A percentile compares a stretch with the other conserved stretches of the same genome.
Evolutionary conservation across 2,113 vertebrate species (phyloP).

Genomic region (Gallinago paraguaiae): DNA sequence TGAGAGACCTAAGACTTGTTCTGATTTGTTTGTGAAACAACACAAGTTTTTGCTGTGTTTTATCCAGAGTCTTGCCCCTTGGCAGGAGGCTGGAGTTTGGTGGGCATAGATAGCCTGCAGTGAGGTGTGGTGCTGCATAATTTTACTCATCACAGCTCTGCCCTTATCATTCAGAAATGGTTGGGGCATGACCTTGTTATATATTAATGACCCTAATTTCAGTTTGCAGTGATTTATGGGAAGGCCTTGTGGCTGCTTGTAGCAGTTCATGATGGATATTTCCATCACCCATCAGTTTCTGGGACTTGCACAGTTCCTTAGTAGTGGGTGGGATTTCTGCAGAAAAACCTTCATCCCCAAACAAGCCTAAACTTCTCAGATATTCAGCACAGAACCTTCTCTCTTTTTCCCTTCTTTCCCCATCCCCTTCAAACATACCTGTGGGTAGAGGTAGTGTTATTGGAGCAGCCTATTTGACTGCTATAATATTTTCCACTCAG

Average conservation of each 20-base stretch:
- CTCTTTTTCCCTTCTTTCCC: slow-evolving; percentile 46
- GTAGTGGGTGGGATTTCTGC: background rate
- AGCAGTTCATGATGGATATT: background rate
- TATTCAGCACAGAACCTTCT: slow-evolving; percentile 54
- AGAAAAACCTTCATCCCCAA: slow-evolving; percentile 7
- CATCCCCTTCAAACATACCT: slow-evolving; percentile 65
- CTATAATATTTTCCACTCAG: slow-evolving; percentile 71
- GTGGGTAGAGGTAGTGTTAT: slow-evolving; percentile 71
- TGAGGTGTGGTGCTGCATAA: background rate
- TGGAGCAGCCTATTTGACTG: slow-evolving; percentile 67
- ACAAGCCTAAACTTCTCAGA: slow-evolving; percentile 13
- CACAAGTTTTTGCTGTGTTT: background rate
- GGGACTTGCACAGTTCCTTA: background rate
- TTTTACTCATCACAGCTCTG: background rate
- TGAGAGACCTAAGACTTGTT: background rate
- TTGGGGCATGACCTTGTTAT: background rate
- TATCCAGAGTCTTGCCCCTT: background rate
- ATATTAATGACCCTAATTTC: background rate
- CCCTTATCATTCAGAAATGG: background rate
- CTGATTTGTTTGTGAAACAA: background rate
- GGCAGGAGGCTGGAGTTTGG: background rate
- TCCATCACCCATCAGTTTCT: background rate
- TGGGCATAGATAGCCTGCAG: background rate
- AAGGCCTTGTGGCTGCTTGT: background rate
- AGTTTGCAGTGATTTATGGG: slow-evolving; percentile 16